Conservation (phyloP, 1,140 invertebrate species). For the Drosophila oshimai region DNA sequence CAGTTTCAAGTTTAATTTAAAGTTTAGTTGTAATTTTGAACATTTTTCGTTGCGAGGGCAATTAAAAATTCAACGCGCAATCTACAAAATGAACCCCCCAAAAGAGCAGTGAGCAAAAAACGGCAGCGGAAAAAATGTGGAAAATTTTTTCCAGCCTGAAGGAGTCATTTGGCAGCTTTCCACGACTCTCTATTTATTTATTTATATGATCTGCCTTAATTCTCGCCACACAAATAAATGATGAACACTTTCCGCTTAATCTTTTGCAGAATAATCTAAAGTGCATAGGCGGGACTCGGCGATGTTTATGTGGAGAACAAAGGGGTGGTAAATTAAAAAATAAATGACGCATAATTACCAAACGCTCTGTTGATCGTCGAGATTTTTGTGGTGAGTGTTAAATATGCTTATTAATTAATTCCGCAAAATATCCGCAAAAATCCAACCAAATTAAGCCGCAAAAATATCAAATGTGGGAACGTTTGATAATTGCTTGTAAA, state of each 20-base stretch:
- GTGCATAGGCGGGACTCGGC: neutral
- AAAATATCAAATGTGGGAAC: neutral
- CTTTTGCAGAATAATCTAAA: slow-evolving; percentile 13
- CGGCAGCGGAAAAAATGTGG: neutral
- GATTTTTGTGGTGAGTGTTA: slow-evolving; percentile 65
- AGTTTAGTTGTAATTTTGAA: slow-evolving; percentile 64
- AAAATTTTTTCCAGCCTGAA: neutral
- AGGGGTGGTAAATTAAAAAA: neutral
- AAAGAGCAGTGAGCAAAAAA: neutral
- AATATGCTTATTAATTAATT: slow-evolving; percentile 36
- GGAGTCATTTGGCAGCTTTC: slow-evolving; percentile 1
- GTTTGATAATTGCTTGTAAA: slow-evolving; percentile 14
- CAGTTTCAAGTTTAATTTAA: slow-evolving; percentile 62
- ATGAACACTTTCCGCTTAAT: slow-evolving; percentile 2
- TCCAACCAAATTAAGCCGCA: slow-evolving; percentile 16
- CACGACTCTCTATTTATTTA: slow-evolving; percentile 18
- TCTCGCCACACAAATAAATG: neutral
- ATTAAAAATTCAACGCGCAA: slow-evolving; percentile 74
- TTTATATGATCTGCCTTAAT: slow-evolving; percentile 24
- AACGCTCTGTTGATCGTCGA: slow-evolving; percentile 11
- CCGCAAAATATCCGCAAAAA: slow-evolving; percentile 4
- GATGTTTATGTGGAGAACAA: neutral
- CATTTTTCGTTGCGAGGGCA: slow-evolving; percentile 53
- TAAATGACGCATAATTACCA: slow-evolving; percentile 63
- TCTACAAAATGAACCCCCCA: slow-evolving; percentile 45